Conservation (phyloP, 64 coral and sea anemone genomes). For the Platygyra sinensis region DNA sequence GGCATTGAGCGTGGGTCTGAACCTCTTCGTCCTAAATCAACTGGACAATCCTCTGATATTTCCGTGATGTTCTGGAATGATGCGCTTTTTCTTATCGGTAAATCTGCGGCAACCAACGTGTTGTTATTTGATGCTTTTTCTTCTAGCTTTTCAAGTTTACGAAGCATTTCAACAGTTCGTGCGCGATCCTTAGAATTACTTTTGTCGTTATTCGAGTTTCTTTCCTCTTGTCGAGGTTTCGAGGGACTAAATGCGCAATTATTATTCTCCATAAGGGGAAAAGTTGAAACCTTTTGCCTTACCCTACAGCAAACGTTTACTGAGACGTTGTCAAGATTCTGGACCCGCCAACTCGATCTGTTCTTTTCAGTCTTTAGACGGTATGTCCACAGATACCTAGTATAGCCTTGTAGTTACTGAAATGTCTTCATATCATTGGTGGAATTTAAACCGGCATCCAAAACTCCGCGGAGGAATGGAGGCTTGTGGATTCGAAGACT, state of each 20-base stretch:
- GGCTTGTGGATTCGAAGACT: neutral
- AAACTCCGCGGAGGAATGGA: too few species aligned
- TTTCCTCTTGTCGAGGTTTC: neutral
- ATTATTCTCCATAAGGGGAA: neutral
- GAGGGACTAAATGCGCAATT: neutral
- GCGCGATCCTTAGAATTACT: neutral
- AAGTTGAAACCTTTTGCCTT: neutral
- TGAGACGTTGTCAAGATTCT: neutral
- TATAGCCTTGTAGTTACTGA: neutral
- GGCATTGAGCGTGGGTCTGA: slow-evolving; percentile 21
- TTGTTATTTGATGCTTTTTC: neutral
- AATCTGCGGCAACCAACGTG: neutral
- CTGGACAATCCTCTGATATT: neutral
- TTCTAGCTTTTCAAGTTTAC: slow-evolving; percentile 7
- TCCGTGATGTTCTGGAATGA: slow-evolving; percentile 25
- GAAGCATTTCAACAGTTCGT: slow-evolving; percentile 15
- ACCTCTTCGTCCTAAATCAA: slow-evolving; percentile 28
- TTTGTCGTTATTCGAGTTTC: neutral
- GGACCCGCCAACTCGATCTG: neutral
- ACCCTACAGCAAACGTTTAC: neutral
- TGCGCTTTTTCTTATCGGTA: slow-evolving; percentile 33
- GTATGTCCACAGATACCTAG: neutral
- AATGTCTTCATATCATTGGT: neutral
- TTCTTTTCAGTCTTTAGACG: neutral
- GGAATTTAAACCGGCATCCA: neutral